A percentile compares a stretch with the other conserved stretches of the same genome.
phyloP scores from a whole-genome alignment of 1,140 invertebrate species.

The Monomorium pharaonis region DNA sequence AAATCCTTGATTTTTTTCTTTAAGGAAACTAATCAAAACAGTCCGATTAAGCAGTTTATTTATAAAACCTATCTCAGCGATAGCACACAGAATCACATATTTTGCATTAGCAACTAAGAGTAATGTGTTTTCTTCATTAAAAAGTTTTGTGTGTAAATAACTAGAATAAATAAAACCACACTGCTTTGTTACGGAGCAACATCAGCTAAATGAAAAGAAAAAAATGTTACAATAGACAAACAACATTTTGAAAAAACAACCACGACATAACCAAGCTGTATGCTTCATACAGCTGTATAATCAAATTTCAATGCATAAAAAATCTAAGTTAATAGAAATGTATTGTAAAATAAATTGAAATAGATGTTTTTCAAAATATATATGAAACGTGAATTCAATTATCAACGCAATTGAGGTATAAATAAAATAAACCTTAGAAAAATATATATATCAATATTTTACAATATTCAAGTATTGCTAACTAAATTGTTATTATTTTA shows the following conservation, averaged over 20 bases:
- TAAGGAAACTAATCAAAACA: neutral
- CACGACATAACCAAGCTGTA: neutral
- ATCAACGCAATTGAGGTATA: neutral
- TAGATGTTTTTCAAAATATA: slow-evolving; percentile 11
- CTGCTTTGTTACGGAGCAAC: neutral
- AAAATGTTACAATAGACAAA: neutral
- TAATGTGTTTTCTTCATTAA: neutral
- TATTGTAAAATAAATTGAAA: slow-evolving; percentile 28
- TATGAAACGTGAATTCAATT: neutral
- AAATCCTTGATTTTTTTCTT: neutral
- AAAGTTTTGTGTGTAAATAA: neutral
- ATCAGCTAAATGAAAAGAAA: neutral
- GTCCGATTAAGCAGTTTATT: neutral
- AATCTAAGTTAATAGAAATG: slow-evolving; percentile 19
- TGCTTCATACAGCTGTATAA: neutral
- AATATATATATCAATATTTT: neutral
- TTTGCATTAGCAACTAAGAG: neutral
- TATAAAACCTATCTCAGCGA: neutral
- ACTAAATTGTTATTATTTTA: too few relatives aligned
- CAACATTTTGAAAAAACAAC: slow-evolving; percentile 13
- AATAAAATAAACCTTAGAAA: neutral
- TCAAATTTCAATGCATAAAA: slow-evolving; percentile 28
- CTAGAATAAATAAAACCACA: neutral
- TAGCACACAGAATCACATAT: neutral
- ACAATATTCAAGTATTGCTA: too few relatives aligned